Evolutionary conservation across 2,797 vertebrate genomes (phyloP), one percentile per base, ranked within the genome.

Genomic region (Anas bernieri): DNA sequence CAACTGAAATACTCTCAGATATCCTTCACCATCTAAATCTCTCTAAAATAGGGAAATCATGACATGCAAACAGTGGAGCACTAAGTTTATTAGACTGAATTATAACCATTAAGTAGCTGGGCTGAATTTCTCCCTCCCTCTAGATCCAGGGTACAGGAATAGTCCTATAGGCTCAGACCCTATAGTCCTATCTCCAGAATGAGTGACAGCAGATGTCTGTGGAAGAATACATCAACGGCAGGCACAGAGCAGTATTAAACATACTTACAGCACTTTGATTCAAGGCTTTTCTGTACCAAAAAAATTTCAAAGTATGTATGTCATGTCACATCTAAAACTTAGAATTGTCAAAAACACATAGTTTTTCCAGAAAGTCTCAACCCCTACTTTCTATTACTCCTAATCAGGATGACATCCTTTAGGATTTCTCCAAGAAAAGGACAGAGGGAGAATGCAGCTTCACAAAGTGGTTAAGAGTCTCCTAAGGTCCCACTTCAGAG

Each of bases 181-280:
- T 5, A 0, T 4, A 3, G n/a, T 66, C n/a, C 56, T 69, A 22
- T 48, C 43, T 52, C 22, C n/a, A 63, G 50, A 76, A 45, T 23
- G 7, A 5, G 5, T 43, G 72, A 31, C 8, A 74, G 15, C 18
- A 52, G 30, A 37, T 11, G 11, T 10, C 37, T 23, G 1, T 7
- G 33, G 62, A 68, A 80, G 58, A 76, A 52, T 4, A 31, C 13
- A 55, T 17, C 73, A 55, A 63, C 1, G 1, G 3, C 17, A 63
- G 80, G 11, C 0, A 1, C 11, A 33, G 64, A 70, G 41, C 21
- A 43, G 17, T 55, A 33, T 1, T 46, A 10, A 39, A 55, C 4
- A 55, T 7, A 8, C 4, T 43, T 6, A 17, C 30, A 64, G 18
- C 7, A 7, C 11, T 45, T 22, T 52, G 31, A 52, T 3, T 28